Conservation (phyloP, 2,113 vertebrate genomes). For the Xiphophorus couchianus region DNA sequence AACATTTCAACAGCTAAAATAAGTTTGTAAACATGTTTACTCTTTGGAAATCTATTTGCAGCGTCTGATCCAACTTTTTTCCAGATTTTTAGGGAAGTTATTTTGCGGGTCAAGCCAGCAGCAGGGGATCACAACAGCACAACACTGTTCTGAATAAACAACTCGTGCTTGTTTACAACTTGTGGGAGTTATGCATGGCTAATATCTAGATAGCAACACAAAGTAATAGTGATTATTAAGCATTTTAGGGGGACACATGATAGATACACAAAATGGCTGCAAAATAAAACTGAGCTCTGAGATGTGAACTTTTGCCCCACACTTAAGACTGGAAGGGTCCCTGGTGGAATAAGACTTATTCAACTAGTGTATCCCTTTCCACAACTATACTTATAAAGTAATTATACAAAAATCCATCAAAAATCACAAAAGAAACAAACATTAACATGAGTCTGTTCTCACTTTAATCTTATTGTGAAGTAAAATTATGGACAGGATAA, state of each 20-base stretch:
- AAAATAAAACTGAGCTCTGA: not conserved
- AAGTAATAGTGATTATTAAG: slow-evolving; percentile 26
- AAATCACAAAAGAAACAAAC: too few species aligned
- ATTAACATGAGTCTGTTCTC: too few species aligned
- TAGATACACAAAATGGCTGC: not conserved
- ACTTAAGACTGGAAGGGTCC: not conserved
- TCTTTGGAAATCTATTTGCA: slow-evolving; percentile 27
- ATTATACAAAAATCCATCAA: too few species aligned
- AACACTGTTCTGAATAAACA: slow-evolving; percentile 49
- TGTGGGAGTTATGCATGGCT: slow-evolving; percentile 6
- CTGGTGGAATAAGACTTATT: not conserved
- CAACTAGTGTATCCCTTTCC: not conserved
- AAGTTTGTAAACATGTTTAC: slow-evolving; percentile 62
- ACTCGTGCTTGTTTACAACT: slow-evolving; percentile 50
- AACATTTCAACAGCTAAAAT: slow-evolving; percentile 12
- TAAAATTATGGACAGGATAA: too few species aligned
- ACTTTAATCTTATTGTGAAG: too few species aligned
- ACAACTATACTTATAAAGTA: not conserved
- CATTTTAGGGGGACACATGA: slow-evolving; percentile 18
- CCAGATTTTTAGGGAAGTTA: slow-evolving; percentile 28
- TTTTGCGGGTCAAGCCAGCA: slow-evolving; percentile 39
- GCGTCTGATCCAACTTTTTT: slow-evolving; percentile 26
- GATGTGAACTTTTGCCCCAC: not conserved
- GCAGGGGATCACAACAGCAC: slow-evolving; percentile 36
- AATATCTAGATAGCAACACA: slow-evolving; percentile 20